Base-by-base conservation (phyloP, 2,113 vertebrate species). In the Ceyx margarethae region DNA sequence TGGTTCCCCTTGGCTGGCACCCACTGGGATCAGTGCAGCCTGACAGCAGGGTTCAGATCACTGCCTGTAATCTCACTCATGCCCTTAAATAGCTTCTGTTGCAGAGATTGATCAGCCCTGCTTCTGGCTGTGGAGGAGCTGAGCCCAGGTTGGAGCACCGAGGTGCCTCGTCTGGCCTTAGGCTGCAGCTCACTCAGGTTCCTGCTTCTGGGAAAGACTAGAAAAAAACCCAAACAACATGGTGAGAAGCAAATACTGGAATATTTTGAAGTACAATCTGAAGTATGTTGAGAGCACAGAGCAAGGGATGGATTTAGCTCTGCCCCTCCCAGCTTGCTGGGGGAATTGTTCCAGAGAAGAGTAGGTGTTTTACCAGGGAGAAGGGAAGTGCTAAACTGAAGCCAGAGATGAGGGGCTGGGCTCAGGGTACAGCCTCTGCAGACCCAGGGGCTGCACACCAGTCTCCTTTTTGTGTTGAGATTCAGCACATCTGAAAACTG, bases 1-100 rank as follows among this genome's bases (percentile, higher is more conserved):
- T 97, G 97, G 95, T 97, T 97, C 95, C 96, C 42, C 84, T 92
- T 88, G 95, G 97, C 96, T 96, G 87, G 87, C 87, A 81, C 90
- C 94, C 46, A 11, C 50, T 11, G 77, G 94, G 69, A 71, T 76
- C 82, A 57, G 90, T 51, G 15, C 48, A 91, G 86, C 75, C 80
- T 42, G 58, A 45, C 31, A 37, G 65, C 61, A 42, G 7, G 81
- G 62, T 14, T 68, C 4, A 7, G 72, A 71, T 57, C 61, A 19
- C 74, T 12, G 54, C 46, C 5, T 65, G 87, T 77, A 22, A 2
- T 74, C 92, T 66, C 25, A 2, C 83, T 79, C n/a, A 58, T 82
- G 6, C 26, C 40, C 89, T 29, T 43, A 58, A 80, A 85, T 3
- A 60, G 90, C 4, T 2, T 61, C 93, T 29, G 1, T 62, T 61